phyloP scores from a whole-genome alignment of 2,797 vertebrate species.

The Anniella stebbinsi region DNA sequence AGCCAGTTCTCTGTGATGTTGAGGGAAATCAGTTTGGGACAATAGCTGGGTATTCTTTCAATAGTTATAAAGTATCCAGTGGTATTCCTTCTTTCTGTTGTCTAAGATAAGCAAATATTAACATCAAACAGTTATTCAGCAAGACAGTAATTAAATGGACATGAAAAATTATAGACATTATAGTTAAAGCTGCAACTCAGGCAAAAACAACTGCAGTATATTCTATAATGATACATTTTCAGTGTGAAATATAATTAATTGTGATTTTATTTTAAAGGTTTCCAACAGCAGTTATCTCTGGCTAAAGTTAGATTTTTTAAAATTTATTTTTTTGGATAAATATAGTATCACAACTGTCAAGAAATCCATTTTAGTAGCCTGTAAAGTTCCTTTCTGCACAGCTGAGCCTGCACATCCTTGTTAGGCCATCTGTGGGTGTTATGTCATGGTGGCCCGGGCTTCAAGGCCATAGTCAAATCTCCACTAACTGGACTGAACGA shows the following conservation, averaged over 20 bases:
- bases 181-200: not conserved
- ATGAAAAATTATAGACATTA: not conserved
- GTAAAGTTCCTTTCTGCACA: too few species aligned
- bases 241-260: not conserved
- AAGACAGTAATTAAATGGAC: not conserved
- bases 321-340: not conserved
- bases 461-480: too few species aligned
- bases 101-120: slow-evolving; percentile 66
- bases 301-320: slow-evolving; percentile 28
- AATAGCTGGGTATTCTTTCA: slow-evolving; percentile 77
- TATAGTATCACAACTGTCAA: not conserved
- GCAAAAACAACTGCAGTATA: not conserved
- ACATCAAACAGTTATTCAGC: slow-evolving; percentile 6
- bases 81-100: slow-evolving; percentile 54
- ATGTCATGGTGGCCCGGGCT: too few species aligned
- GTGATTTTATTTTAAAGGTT: not conserved
- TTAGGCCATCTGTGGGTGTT: too few species aligned
- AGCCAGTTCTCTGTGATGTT: slow-evolving; percentile 43
- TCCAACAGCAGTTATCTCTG: slow-evolving; percentile 6
- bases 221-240: not conserved
- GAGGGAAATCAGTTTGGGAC: slow-evolving; percentile 25
- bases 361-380: too few species aligned
- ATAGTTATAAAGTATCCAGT: slow-evolving; percentile 76
- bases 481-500: too few species aligned
- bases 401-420: too few species aligned